phyloP scores from a whole-genome alignment of 2,888 invertebrate genomes.

The Pterostichus niger region DNA sequence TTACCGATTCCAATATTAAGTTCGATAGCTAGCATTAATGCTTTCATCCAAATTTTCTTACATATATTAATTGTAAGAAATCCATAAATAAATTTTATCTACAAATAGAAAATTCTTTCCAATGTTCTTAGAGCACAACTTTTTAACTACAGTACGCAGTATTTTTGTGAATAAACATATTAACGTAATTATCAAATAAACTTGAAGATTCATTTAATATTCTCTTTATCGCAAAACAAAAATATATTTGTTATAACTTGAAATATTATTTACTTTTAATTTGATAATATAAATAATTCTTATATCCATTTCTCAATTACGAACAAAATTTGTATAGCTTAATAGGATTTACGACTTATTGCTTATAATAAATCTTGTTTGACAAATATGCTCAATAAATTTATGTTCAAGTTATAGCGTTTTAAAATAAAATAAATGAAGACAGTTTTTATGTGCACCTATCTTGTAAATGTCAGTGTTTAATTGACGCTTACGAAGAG shows the following conservation, averaged over 20 bases:
- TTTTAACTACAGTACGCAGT: no score
- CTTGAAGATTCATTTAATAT: background rate
- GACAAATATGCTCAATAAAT: background rate
- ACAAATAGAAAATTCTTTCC: no score
- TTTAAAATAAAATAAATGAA: no score
- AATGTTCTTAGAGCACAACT: no score
- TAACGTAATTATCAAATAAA: no score
- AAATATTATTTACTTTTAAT: constrained; percentile 9
- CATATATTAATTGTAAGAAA: no score
- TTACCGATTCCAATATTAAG: no score
- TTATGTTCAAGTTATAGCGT: background rate
- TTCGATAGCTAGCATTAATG: no score
- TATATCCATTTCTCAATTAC: background rate
- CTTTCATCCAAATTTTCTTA: no score
- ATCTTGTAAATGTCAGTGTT: background rate
- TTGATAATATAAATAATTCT: constrained; percentile 10
- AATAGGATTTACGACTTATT: background rate
- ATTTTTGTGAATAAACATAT: no score
- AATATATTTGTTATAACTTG: background rate
- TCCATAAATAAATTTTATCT: no score
- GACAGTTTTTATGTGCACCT: background rate
- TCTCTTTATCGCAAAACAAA: background rate
- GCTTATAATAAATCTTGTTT: background rate
- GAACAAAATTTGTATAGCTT: constrained; percentile 14
- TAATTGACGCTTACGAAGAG: background rate